A percentile compares a stretch with the other conserved stretches of the same genome.
These are phyloP conservation scores for Tenualosa thibaudeaui DNA, from an alignment of 2,797 vertebrate species.

Conservation along the genomic window DNA sequence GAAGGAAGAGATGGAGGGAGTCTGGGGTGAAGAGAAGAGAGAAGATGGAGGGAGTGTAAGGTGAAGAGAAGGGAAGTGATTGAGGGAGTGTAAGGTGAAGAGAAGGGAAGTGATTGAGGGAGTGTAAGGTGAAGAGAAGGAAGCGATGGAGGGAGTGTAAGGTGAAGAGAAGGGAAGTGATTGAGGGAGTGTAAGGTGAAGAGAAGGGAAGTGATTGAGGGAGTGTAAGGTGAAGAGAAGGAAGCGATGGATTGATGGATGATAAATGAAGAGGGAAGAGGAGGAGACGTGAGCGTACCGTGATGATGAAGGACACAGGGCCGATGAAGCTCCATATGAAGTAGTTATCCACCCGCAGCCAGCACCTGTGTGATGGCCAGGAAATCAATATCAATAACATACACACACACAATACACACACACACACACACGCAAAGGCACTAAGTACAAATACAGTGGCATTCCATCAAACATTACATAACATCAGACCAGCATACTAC, in stretches of 20 bases:
- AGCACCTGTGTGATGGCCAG: constrained; percentile 76
- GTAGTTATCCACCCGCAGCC: constrained; percentile 93
- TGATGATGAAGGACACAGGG: constrained; percentile 91
- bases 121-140: neutral
- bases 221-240: neutral
- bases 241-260: neutral
- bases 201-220: neutral
- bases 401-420: constrained; percentile 29
- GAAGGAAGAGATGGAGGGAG: neutral
- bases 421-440: neutral
- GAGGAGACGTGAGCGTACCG: constrained; percentile 77
- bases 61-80: constrained; percentile 44
- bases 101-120: neutral
- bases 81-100: neutral
- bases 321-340: constrained; percentile 98
- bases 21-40: neutral
- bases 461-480: too few species aligned
- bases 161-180: constrained; percentile 44
- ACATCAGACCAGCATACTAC: too few species aligned
- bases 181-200: neutral
- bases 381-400: neutral
- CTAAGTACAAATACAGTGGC: too few species aligned
- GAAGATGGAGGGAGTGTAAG: neutral
- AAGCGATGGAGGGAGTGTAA: neutral
- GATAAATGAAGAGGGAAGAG: neutral